These are phyloP conservation scores for Cepaea nemoralis DNA, from an alignment of 1,140 invertebrate species.

Conservation along the genomic window DNA sequence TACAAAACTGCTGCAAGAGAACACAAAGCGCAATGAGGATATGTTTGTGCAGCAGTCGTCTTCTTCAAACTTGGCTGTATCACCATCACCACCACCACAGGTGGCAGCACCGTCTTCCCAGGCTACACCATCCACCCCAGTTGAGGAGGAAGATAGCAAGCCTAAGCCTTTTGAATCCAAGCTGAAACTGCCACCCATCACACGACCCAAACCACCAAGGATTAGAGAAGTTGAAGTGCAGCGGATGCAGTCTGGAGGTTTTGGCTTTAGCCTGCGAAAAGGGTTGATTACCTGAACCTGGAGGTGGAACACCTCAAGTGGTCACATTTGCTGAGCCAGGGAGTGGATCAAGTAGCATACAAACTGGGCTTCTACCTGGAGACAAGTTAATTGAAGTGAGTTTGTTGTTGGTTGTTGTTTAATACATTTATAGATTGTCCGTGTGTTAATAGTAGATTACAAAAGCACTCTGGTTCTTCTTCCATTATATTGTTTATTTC, in stretches of 20 bases:
- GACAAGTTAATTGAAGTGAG: constrained; percentile 94
- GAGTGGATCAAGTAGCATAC: constrained; percentile 76
- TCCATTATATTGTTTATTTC: too few relatives aligned
- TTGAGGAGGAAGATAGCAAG: constrained; percentile 26
- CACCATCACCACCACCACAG: neutral
- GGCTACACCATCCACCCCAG: constrained; percentile 3
- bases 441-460: too few relatives aligned
- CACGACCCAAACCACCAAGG: constrained; percentile 81
- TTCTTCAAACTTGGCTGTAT: neutral
- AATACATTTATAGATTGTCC: too few relatives aligned
- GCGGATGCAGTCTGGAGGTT: constrained; percentile 89
- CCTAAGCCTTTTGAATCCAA: constrained; percentile 71
- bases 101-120: neutral
- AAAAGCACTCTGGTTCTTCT: too few relatives aligned
- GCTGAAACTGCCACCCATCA: constrained; percentile 83
- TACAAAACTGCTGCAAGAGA: constrained; percentile 58
- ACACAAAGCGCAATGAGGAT: constrained; percentile 65
- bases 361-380: constrained; percentile 88
- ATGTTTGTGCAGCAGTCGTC: constrained; percentile 31
- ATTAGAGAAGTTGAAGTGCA: constrained; percentile 84
- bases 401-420: constrained; percentile 56
- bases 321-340: constrained; percentile 89
- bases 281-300: constrained; percentile 70
- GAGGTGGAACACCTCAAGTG: constrained; percentile 59
- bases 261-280: constrained; percentile 92